Base-by-base conservation (phyloP, 2,797 vertebrate genomes). In the Iguana delicatissima region DNA sequence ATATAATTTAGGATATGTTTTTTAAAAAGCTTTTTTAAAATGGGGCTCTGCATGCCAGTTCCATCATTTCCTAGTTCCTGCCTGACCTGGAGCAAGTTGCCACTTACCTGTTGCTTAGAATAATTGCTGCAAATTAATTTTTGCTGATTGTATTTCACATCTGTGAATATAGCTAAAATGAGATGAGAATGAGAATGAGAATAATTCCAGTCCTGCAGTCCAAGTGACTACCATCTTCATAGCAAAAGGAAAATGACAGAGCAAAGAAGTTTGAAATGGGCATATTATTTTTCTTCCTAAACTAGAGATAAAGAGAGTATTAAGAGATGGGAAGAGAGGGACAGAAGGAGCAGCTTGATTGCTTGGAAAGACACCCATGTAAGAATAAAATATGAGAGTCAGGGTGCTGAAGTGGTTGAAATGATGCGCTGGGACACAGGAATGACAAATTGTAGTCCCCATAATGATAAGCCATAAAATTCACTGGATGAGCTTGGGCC, bases 101-200 rank as follows among this genome's bases (percentile, higher is more conserved):
- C 79, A 32, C 35, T 38, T 88, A 57, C 50, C 24, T 46, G 67
- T 69, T 76, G 73, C 87, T 76, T 24, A 22, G 85, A 84, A 76
- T 26, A 22, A 50, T 83, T 38, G 69, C 81, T 69, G 76, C 57
- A 80, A 52, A 89, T 89, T 35, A 73, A 67, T 81, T 87, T 91
- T 76, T 52, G 42, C 57, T 8, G 32, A 76, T 91, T 79, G 55
- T 76, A 46, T 85, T 85, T 89, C 46, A 91, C 90, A 72, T 26
- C 14, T 55, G 13, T 86, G 85, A 59, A 72, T 42, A 16, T n/a
- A 67, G 46, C n/a, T 81, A 52, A 88, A 91, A 86, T 38, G 22
- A 84, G 67, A 72, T 90, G 57, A 8, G 12, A 55, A n/a, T n/a
- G n/a, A n/a, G n/a, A n/a, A n/a, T n/a, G 24, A 24, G 64, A 32